Percentiles rank a stretch among this genome's conserved stretches.
Conservation (phyloP, 2,888 invertebrate species). For the Dendrolimus pini region DNA sequence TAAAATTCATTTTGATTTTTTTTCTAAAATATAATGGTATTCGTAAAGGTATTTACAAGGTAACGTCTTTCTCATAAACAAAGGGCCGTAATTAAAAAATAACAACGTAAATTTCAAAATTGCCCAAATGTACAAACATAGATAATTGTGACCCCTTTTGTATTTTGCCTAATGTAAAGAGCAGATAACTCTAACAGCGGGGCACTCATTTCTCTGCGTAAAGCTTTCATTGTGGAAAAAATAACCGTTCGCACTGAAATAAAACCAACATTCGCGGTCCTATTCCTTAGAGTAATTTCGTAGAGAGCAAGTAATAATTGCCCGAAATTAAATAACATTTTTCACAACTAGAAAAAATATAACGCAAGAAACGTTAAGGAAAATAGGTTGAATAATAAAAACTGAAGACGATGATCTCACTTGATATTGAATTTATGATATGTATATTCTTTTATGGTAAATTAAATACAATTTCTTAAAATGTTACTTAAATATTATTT, state of each 20-base stretch:
- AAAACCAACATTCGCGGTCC: conserved; percentile 56
- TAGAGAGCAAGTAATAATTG: conserved; percentile 73
- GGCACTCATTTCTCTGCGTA: conserved; percentile 54
- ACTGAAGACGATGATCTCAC: neutral
- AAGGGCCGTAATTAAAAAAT: neutral
- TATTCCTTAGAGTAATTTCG: conserved; percentile 73
- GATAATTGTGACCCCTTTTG: conserved; percentile 22
- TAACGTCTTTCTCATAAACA: neutral
- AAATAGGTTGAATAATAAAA: too few relatives aligned
- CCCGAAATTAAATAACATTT: conserved; percentile 71
- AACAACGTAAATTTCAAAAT: neutral
- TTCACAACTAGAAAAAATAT: conserved; percentile 68
- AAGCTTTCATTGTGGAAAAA: conserved; percentile 59
- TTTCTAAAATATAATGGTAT: too few relatives aligned
- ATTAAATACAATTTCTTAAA: too few relatives aligned
- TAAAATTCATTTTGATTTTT: too few relatives aligned
- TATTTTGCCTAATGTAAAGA: conserved; percentile 21
- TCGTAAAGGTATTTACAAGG: neutral
- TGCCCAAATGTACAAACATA: neutral
- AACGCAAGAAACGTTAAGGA: conserved; percentile 18
- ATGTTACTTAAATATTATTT: too few relatives aligned
- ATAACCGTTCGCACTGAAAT: conserved; percentile 44
- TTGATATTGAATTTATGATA: too few relatives aligned
- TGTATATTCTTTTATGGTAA: too few relatives aligned
- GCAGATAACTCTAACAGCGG: conserved; percentile 44